These are phyloP conservation scores for Telmatochromis brachygnathus DNA, from an alignment of 2,113 vertebrate species.

Conservation along the genomic window DNA sequence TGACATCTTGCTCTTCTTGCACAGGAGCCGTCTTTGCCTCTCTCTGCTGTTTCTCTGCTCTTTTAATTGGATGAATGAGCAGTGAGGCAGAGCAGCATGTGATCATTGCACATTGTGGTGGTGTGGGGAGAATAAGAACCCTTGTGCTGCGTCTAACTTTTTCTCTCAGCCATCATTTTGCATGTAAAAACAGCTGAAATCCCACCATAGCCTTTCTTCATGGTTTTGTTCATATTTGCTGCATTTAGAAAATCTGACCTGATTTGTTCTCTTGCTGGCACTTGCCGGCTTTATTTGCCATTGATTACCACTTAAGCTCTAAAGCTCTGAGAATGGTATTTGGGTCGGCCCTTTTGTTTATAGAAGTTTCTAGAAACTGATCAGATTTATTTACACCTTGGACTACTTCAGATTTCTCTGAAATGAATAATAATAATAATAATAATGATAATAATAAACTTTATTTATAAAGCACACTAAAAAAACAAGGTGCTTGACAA, in stretches of 20 bases:
- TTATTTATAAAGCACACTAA: background rate
- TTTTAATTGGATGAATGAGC: background rate
- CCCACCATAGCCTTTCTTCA: background rate
- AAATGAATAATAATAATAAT: background rate
- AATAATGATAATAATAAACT: background rate
- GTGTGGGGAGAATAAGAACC: rapidly evolving
- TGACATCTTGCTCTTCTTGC: background rate
- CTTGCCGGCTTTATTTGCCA: background rate
- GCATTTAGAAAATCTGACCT: background rate
- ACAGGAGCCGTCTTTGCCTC: background rate
- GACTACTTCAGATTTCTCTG: background rate
- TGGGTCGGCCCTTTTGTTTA: background rate
- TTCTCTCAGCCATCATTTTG: background rate
- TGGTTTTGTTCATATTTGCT: background rate
- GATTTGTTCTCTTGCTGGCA: background rate
- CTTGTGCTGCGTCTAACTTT: background rate
- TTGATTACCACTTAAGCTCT: background rate
- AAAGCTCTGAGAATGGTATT: background rate
- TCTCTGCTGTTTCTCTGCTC: background rate
- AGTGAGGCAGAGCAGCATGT: background rate
- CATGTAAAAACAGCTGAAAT: background rate
- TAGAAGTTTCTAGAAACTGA: background rate
- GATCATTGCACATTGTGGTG: background rate
- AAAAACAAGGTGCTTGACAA: background rate
- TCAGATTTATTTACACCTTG: background rate